Base-by-base conservation (phyloP, 1,140 invertebrate species). In the Penaeus indicus region DNA sequence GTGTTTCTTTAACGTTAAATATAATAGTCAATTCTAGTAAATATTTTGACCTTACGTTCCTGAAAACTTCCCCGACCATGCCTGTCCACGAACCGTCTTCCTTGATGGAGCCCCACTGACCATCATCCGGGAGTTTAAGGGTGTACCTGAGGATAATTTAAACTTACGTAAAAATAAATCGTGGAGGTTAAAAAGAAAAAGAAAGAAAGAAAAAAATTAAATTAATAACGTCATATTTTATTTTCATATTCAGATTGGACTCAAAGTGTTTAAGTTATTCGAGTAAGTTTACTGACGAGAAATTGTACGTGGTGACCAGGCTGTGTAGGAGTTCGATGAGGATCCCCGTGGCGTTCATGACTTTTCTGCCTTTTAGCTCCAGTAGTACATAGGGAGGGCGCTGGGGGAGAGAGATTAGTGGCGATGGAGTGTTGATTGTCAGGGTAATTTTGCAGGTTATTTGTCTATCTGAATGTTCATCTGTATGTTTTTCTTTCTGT, bases 91-190 rank as follows among this genome's bases (percentile, higher is more conserved):
- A 63, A 13, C 84, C 84, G 38, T 86, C 75, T 18, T 13, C 22
- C 27, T n/a, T 63, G n/a, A 86, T 64, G 72, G 84, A 86, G n/a
- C 84, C 84, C 84, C 84, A 86, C 21, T 86, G 72, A 62, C 47
- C 84, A 13, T 86, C 84, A 27, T 86, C 84, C 25, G 84, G 84
- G 21, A 86, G 75, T 25, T 86, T 86, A 61, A 86, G 21, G 1
- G 75, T 86, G 84, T 86, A 86, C 47, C 84, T 85, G 84, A 13
- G 3, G 42, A 27, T 25, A 22, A 38, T 16, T 27, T 38, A 72
- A 21, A 64, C 11, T 16, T 27, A 21, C 21, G 0, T 16, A 11
- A 3, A 1, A 16, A 78, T 38, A 13, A 7, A 78, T 13, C 54
- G 16, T 2, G 54, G 54, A 54, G 11, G 54, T 11, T 13, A 11